Evolutionary conservation across 2,888 invertebrate species (phyloP).

Genomic region (Noctua janthe): DNA sequence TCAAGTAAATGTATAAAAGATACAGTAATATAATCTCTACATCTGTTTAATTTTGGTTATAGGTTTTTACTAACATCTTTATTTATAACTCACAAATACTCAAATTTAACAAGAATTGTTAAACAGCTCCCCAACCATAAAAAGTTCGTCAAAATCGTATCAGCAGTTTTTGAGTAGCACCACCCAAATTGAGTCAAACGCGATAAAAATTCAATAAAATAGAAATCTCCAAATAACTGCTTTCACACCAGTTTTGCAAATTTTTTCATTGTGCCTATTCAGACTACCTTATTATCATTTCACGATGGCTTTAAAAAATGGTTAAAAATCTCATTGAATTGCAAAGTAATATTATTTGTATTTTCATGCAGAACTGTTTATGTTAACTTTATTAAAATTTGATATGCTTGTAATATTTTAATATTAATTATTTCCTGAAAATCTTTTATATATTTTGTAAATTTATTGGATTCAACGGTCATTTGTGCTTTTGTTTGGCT

Average conservation of each 20-base stretch:
- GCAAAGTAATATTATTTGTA: slow-evolving; percentile 12
- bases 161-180: slow-evolving; percentile 5
- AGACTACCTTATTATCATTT: background rate
- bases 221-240: slow-evolving; percentile 3
- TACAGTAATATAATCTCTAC: background rate
- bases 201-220: slow-evolving; percentile 38
- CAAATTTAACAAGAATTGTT: background rate
- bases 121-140: background rate
- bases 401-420: slow-evolving; percentile 15
- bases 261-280: slow-evolving; percentile 17
- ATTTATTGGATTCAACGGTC: background rate
- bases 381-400: background rate
- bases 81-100: background rate
- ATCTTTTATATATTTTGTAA: slow-evolving; percentile 18
- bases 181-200: background rate
- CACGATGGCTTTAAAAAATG: background rate
- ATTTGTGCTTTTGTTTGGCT: slow-evolving; percentile 2
- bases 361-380: slow-evolving; percentile 1
- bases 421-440: background rate
- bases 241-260: slow-evolving; percentile 9
- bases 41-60: too few species aligned
- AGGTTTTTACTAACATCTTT: background rate
- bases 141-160: background rate
- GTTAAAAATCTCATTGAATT: slow-evolving; percentile 2
- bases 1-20: background rate